Conservation (phyloP, 2,797 vertebrate species). For the Crocodylus rhombifer region DNA sequence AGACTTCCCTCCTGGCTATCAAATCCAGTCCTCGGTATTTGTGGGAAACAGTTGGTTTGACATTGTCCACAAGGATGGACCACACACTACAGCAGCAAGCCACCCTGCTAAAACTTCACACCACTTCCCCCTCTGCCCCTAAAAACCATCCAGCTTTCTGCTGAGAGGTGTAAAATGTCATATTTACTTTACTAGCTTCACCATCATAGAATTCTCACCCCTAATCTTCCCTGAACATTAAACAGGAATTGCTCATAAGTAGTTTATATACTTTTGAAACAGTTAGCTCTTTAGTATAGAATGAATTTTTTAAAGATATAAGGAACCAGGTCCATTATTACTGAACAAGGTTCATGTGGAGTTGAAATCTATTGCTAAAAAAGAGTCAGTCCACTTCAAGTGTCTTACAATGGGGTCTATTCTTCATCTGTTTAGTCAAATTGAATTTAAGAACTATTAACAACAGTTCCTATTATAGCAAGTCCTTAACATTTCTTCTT, state of each 20-base stretch:
- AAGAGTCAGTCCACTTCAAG: neutral
- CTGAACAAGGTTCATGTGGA: neutral
- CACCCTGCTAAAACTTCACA: no score
- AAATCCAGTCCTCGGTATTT: no score
- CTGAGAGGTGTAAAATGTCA: neutral
- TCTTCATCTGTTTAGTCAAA: neutral
- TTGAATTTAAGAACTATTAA: neutral
- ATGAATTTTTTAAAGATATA: neutral
- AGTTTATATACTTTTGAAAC: neutral
- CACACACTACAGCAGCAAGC: no score
- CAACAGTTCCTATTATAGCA: neutral
- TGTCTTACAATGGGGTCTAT: neutral
- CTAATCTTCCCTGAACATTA: neutral
- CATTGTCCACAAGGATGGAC: no score
- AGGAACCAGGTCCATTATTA: neutral
- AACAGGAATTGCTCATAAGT: neutral
- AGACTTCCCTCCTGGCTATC: neutral
- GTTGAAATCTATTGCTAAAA: neutral
- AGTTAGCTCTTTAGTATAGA: neutral
- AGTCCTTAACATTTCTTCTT: neutral
- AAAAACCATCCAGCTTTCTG: neutral
- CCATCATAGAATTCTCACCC: neutral
- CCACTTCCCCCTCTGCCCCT: neutral
- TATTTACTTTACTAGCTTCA: neutral
- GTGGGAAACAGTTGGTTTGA: no score